Conservation (phyloP, 2,888 invertebrate genomes). For the Trachelus tabidus region DNA sequence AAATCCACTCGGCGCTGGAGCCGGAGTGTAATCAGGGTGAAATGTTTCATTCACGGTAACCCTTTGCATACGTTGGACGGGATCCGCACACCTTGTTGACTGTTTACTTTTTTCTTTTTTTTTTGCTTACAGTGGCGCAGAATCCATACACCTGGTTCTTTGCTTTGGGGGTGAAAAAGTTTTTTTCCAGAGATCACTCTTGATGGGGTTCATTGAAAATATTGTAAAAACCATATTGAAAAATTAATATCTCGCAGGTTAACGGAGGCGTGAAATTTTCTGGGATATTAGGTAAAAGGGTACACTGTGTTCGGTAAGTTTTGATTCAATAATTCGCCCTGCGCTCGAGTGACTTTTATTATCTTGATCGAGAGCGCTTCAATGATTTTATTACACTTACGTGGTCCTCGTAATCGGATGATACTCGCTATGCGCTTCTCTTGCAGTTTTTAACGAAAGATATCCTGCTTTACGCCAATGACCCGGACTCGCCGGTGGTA, state of each 20-base stretch:
- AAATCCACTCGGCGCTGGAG: constrained; percentile 21
- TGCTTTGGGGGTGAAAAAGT: background rate
- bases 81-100: constrained; percentile 13
- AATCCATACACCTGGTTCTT: background rate
- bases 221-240: too few species aligned
- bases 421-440: background rate
- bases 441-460: background rate
- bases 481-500: background rate
- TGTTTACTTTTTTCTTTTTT: constrained; percentile 31
- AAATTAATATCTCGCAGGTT: background rate
- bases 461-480: background rate
- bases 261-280: background rate
- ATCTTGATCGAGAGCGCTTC: background rate
- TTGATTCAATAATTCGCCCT: background rate
- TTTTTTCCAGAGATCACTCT: background rate
- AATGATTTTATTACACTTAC: background rate
- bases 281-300: background rate
- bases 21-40: constrained; percentile 50
- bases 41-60: constrained; percentile 47
- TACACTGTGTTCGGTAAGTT: background rate
- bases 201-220: background rate
- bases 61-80: constrained; percentile 39
- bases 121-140: constrained; percentile 30
- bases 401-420: background rate
- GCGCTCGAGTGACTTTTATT: background rate